Evolutionary conservation across 2,113 vertebrate species (phyloP).

Genomic region (Elgaria multicarinata): DNA sequence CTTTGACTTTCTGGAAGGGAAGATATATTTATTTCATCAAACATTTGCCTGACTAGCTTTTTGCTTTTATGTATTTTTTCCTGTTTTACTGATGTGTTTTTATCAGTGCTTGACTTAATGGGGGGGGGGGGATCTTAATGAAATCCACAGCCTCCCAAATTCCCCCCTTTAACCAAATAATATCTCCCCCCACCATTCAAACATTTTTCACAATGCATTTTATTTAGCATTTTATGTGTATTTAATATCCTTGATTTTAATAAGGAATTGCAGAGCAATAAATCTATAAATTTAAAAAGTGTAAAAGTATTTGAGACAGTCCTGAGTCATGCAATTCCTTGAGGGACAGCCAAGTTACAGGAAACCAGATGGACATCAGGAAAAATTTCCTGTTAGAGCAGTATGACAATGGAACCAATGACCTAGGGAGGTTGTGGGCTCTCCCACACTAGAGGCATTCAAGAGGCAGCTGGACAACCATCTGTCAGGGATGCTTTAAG

Average conservation of each 20-base stretch:
- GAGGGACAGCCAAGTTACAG: not conserved
- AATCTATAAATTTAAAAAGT: not conserved
- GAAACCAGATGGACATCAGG: too few species aligned
- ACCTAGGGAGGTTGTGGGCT: too few species aligned
- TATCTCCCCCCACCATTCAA: not conserved
- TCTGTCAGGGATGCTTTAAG: too few species aligned
- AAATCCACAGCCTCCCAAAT: not conserved
- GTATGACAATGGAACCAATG: too few species aligned
- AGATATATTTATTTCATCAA: not conserved
- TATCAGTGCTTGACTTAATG: not conserved
- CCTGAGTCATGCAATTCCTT: not conserved
- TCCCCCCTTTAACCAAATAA: not conserved
- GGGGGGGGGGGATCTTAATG: not conserved
- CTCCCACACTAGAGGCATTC: too few species aligned
- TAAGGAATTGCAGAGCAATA: not conserved
- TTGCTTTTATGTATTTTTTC: not conserved
- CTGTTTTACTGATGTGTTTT: not conserved
- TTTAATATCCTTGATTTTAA: not conserved
- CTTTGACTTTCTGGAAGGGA: too few species aligned
- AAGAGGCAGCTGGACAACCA: too few species aligned
- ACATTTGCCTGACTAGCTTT: not conserved
- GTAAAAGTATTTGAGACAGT: not conserved
- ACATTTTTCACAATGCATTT: not conserved
- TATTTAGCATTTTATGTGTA: not conserved
- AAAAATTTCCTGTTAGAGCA: too few species aligned